phyloP scores from a whole-genome alignment of 2,113 vertebrate species.

The Hemiscyllium ocellatum region DNA sequence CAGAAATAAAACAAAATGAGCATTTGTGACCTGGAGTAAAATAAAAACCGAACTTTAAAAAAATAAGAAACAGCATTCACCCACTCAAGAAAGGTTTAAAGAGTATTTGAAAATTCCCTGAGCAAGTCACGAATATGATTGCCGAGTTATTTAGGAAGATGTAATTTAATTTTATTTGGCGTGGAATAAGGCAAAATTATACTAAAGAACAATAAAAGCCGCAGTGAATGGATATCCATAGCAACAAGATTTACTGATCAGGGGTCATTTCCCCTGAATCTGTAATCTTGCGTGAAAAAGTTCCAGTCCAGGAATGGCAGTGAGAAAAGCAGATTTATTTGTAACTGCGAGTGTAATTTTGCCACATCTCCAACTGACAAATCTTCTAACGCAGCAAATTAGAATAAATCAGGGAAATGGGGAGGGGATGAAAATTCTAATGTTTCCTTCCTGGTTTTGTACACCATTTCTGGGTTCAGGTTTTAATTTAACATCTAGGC shows the following conservation, averaged over 20 bases:
- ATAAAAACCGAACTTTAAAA: too few species aligned
- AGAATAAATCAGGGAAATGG: background rate
- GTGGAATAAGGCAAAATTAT: too few species aligned
- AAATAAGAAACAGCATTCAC: too few species aligned
- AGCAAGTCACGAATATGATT: too few species aligned
- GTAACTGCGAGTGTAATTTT: background rate
- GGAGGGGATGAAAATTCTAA: background rate
- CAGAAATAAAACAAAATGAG: too few species aligned
- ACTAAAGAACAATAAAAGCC: too few species aligned
- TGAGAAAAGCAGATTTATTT: background rate
- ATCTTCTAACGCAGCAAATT: background rate
- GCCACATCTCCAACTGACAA: background rate
- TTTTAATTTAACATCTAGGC: slow-evolving; percentile 52
- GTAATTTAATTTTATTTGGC: too few species aligned
- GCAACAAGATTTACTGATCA: background rate
- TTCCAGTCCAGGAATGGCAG: background rate
- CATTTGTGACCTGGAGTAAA: too few species aligned
- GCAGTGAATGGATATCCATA: too few species aligned
- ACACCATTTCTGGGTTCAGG: slow-evolving; percentile 34
- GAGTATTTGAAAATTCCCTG: too few species aligned
- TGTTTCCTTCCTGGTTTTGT: background rate
- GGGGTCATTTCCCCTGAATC: background rate
- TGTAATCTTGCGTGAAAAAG: background rate
- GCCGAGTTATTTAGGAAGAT: too few species aligned
- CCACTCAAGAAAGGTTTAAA: too few species aligned